These are phyloP conservation scores for Platygyra sinensis DNA, from an alignment of 64 coral and sea anemone genomes.

Conservation along the genomic window DNA sequence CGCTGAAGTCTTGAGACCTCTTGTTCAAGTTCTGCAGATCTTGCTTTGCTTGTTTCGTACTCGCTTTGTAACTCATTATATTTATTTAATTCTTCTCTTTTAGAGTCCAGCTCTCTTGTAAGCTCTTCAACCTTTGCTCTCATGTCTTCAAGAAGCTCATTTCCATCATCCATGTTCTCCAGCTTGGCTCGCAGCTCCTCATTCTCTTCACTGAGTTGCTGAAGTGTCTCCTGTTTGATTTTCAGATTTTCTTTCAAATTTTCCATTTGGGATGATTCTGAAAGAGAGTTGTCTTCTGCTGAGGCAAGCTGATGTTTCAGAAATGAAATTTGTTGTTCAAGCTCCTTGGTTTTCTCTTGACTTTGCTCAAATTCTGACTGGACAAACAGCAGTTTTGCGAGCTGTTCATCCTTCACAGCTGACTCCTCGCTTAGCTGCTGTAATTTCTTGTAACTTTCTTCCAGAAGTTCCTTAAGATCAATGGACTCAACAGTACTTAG, in stretches of 20 bases:
- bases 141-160: not conserved
- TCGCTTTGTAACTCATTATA: slow-evolving; percentile 16
- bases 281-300: slow-evolving; percentile 82
- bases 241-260: slow-evolving; percentile 87
- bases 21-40: slow-evolving; percentile 15
- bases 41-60: slow-evolving; percentile 33
- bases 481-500: slow-evolving; percentile 66
- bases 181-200: slow-evolving; percentile 59
- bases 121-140: slow-evolving; percentile 28
- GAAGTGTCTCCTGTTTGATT: slow-evolving; percentile 74
- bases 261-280: slow-evolving; percentile 88
- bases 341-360: slow-evolving; percentile 20
- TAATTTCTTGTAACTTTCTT: slow-evolving; percentile 80
- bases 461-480: slow-evolving; percentile 79
- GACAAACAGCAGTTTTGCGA: slow-evolving; percentile 44
- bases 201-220: slow-evolving; percentile 76
- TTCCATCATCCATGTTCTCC: slow-evolving; percentile 30
- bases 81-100: not conserved
- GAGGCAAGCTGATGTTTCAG: slow-evolving; percentile 63
- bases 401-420: slow-evolving; percentile 46
- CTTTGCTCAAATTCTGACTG: slow-evolving; percentile 60
- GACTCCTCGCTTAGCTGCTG: slow-evolving; percentile 65
- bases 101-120: slow-evolving; percentile 21
- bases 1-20: slow-evolving; percentile 44
- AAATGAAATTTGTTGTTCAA: slow-evolving; percentile 62